These are phyloP conservation scores for Bathynomus jamesi DNA, from an alignment of 1,140 invertebrate species.

Conservation along the genomic window DNA sequence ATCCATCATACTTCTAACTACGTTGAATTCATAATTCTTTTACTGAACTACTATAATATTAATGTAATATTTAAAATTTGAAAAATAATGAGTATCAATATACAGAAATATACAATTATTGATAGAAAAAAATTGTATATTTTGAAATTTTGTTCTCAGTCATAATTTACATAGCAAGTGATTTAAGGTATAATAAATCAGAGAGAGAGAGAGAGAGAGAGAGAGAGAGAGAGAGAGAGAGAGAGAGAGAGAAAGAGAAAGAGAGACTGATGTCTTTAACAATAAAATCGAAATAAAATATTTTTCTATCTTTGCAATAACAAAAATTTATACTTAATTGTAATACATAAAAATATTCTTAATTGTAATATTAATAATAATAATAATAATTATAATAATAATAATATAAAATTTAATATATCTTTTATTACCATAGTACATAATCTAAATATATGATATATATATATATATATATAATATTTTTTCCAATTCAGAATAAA, in stretches of 20 bases:
- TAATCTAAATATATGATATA: too few relatives aligned
- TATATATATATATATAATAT: too few relatives aligned
- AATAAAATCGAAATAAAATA: too few relatives aligned
- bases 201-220: too few relatives aligned
- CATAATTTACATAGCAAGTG: too few relatives aligned
- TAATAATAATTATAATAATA: constrained; percentile 1
- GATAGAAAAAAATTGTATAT: not conserved
- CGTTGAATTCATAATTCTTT: not conserved
- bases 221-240: too few relatives aligned
- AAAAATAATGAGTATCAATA: not conserved
- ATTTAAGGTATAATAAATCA: too few relatives aligned
- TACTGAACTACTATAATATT: not conserved
- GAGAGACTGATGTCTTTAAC: too few relatives aligned
- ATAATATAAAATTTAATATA: not conserved
- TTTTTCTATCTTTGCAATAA: not conserved
- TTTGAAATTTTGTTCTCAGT: not conserved
- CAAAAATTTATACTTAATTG: not conserved
- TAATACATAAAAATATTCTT: not conserved
- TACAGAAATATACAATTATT: not conserved
- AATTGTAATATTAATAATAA: not conserved
- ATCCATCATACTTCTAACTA: not conserved
- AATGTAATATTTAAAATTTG: not conserved
- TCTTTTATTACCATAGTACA: too few relatives aligned
- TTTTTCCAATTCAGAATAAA: too few relatives aligned
- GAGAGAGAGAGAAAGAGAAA: too few relatives aligned